Percentiles rank a stretch among this genome's conserved stretches.
Conservation (phyloP, 2,888 invertebrate genomes). For the Synergus umbraculus region DNA sequence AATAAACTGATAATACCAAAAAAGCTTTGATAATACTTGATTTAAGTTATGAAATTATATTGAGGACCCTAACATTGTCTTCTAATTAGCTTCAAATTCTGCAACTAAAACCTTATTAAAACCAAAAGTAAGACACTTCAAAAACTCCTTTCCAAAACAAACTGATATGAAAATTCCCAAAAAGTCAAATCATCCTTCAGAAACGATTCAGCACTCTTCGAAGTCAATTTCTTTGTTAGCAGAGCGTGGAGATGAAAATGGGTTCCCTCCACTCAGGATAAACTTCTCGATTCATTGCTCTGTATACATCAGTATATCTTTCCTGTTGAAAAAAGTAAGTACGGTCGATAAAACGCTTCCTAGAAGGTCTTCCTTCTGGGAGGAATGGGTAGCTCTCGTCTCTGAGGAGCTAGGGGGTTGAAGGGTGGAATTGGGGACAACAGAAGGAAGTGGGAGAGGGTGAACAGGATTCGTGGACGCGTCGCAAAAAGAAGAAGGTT, state of each 20-base stretch:
- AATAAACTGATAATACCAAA: too few species aligned
- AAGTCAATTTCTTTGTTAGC: slow-evolving; percentile 30
- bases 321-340: slow-evolving; percentile 51
- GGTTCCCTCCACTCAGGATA: slow-evolving; percentile 24
- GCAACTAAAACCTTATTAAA: not conserved
- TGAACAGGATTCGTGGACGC: slow-evolving; percentile 48
- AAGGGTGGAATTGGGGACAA: slow-evolving; percentile 52
- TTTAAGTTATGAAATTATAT: not conserved
- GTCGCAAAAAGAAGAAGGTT: slow-evolving; percentile 54
- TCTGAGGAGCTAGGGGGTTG: not conserved
- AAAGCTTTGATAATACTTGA: too few species aligned
- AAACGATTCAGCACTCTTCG: not conserved
- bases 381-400: slow-evolving; percentile 19
- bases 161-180: not conserved
- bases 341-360: slow-evolving; percentile 59
- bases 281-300: slow-evolving; percentile 44
- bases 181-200: not conserved
- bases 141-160: not conserved
- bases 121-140: not conserved
- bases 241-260: slow-evolving; percentile 16
- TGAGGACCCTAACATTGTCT: not conserved
- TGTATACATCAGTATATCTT: slow-evolving; percentile 52
- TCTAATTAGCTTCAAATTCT: not conserved
- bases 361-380: slow-evolving; percentile 43
- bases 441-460: slow-evolving; percentile 56